Base-by-base conservation (phyloP, 30 jellyfish, hydroid and myxozoan genomes). In the Hydractinia echinata region DNA sequence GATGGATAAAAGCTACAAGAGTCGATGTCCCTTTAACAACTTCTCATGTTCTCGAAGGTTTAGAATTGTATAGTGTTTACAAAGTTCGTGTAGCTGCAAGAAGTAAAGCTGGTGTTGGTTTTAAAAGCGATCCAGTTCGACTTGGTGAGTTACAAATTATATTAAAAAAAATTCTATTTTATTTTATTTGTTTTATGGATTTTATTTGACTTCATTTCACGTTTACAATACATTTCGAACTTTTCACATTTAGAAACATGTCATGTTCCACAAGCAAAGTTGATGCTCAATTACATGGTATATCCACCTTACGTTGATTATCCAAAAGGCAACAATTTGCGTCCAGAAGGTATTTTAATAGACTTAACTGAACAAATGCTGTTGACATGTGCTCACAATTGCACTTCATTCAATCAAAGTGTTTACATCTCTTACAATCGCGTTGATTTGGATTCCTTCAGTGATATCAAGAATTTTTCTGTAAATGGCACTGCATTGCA, bases 71-170 rank as follows among this genome's bases (percentile, higher is more conserved):
- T 64, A 51, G 51, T 64, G 51, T 44, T n/a, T 64, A 64, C 16
- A 44, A 5, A 7, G 16, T 64, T 64, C 74, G 39, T n/a, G 18
- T 64, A n/a, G 74, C 74, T 64, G 74, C 74, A 64, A 64, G 74
- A 64, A 64, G 51, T 6, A 64, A 64, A 0, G 16, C 39, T 1
- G 74, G 74, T 64, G 19, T n/a, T 64, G 74, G 74, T 13, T 51
- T 51, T 51, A 64, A 64, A 64, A 64, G 74, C 39, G 74, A 64
- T 64, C 39, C 39, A n/a, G 74, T 64, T 13, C 39, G 7, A 7
- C 39, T 64, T 64, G 74, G 74, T 64, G 39, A 64, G 74, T 64
- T 58, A 58, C 15, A 11, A 58, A 3, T 11, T 13, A 11, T 58
- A 11, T 16, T 11, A 58, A 58, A 11, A 11, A 16, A 58, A n/a